Evolutionary conservation across 2,888 invertebrate species (phyloP).

Genomic region (Cantharis rustica): DNA sequence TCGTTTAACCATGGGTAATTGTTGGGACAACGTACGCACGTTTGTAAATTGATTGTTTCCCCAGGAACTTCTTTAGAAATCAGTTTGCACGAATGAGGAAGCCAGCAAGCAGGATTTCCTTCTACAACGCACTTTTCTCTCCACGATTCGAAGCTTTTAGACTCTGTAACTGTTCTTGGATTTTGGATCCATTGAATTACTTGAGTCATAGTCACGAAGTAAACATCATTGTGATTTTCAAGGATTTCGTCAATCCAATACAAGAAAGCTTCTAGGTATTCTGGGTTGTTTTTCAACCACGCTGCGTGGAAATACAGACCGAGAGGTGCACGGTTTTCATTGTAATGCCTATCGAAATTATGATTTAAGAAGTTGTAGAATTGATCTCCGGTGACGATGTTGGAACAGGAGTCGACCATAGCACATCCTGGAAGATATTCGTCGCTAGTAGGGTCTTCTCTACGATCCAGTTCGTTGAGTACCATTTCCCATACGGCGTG

Average conservation of each 20-base stretch:
- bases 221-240: constrained; percentile 85
- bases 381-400: constrained; percentile 88
- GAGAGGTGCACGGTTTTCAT: constrained; percentile 85
- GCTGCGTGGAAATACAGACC: constrained; percentile 94
- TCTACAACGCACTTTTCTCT: constrained; percentile 92
- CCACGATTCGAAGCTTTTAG: constrained; percentile 93
- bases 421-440: constrained; percentile 90
- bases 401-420: constrained; percentile 95
- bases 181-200: constrained; percentile 96
- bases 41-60: constrained; percentile 91
- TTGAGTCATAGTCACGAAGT: constrained; percentile 95
- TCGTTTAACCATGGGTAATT: constrained; percentile 96
- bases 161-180: constrained; percentile 80
- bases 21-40: constrained; percentile 90
- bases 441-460: constrained; percentile 88
- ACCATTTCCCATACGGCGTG: constrained; percentile 98
- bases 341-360: constrained; percentile 91
- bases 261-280: constrained; percentile 88
- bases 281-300: constrained; percentile 91
- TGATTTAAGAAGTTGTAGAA: constrained; percentile 94
- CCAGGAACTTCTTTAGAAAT: constrained; percentile 93
- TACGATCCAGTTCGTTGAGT: constrained; percentile 89
- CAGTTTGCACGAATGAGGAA: constrained; percentile 88
- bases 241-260: constrained; percentile 92
- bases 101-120: constrained; percentile 81